Evolutionary conservation across 2,113 vertebrate genomes (phyloP).

Genomic region (Baryphthengus martii): DNA sequence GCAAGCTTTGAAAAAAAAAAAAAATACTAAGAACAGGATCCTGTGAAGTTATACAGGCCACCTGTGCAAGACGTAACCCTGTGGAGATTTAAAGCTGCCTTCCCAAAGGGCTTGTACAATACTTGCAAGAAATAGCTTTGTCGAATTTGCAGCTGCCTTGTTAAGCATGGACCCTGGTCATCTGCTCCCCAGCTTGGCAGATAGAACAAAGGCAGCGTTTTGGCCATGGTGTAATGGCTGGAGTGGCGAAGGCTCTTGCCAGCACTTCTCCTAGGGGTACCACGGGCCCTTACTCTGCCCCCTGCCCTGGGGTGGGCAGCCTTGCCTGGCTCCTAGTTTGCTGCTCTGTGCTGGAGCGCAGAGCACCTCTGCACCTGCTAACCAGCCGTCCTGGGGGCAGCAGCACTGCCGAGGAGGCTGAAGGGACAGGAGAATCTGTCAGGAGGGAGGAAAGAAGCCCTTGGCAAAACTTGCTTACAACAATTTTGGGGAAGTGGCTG

Average conservation of each 20-base stretch:
- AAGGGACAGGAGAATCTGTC: neutral
- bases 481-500: neutral
- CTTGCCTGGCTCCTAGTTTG: accelerated
- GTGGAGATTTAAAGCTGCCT: slow-evolving; percentile 17
- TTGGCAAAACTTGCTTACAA: accelerated
- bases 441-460: neutral
- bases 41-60: slow-evolving; percentile 30
- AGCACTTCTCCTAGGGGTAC: neutral
- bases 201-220: neutral
- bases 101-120: neutral
- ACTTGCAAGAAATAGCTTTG: slow-evolving; percentile 19
- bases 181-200: neutral
- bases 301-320: accelerated
- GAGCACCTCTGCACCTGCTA: neutral
- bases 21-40: slow-evolving; percentile 8
- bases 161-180: neutral
- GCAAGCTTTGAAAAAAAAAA: slow-evolving; percentile 43
- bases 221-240: neutral
- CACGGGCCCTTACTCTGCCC: accelerated
- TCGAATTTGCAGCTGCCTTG: slow-evolving; percentile 26
- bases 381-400: neutral
- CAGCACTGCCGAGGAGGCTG: neutral
- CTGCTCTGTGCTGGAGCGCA: neutral
- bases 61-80: slow-evolving; percentile 43
- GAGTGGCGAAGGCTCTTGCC: neutral